Conservation (phyloP, 1,140 invertebrate genomes). For the Ceratina australensis region DNA sequence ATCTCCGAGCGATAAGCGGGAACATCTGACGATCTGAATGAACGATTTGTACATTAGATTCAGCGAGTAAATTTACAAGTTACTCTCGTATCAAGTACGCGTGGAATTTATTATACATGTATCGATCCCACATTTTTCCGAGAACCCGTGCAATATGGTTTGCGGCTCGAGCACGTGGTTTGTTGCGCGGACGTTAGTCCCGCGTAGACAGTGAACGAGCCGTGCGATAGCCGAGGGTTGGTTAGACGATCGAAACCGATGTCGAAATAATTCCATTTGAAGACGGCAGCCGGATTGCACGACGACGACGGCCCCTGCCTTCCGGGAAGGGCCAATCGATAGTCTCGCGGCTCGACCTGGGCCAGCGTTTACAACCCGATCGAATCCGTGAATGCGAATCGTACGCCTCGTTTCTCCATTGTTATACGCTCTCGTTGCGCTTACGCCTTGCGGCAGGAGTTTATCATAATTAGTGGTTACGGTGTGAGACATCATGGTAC, state of each 20-base stretch:
- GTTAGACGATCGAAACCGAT: constrained; percentile 59
- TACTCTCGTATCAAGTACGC: no score
- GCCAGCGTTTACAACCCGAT: constrained; percentile 47
- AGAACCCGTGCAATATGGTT: neutral
- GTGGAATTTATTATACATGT: no score
- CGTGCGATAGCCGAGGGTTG: constrained; percentile 32
- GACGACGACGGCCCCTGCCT: constrained; percentile 56
- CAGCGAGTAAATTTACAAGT: no score
- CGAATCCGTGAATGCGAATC: constrained; percentile 52
- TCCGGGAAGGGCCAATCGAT: constrained; percentile 71
- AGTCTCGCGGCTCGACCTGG: constrained; percentile 51
- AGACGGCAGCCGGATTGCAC: constrained; percentile 63
- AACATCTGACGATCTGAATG: no score
- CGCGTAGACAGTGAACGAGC: constrained; percentile 12
- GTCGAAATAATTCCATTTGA: constrained; percentile 70
- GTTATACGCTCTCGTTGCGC: constrained; percentile 16
- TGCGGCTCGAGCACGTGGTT: neutral
- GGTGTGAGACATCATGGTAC: no score
- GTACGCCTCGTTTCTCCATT: constrained; percentile 39
- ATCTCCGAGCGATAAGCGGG: no score
- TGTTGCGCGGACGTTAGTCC: neutral
- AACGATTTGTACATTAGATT: no score
- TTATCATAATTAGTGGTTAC: neutral
- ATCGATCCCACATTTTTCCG: neutral
- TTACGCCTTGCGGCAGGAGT: constrained; percentile 15